Evolutionary conservation across 2,113 vertebrate genomes (phyloP), one percentile per base, ranked within the genome.

Genomic region (Stigmatopora nigra): DNA sequence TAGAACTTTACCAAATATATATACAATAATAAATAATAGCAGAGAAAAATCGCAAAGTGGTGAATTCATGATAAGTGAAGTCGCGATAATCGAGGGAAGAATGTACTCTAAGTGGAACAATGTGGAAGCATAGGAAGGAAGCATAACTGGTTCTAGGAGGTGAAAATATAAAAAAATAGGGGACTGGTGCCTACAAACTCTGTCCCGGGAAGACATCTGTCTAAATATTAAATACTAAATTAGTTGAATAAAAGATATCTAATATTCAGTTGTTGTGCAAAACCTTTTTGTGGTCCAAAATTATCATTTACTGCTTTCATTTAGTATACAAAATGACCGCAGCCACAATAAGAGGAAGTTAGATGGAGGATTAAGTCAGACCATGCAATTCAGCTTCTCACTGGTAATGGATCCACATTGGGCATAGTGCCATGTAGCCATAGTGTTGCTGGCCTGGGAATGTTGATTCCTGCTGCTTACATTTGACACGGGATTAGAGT

Each of bases 281-380:
- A 1, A 53, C 19, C 16, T 51, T 41, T 44, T 35, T 56, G 13
- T 31, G 46, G 1, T 31, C 53, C 15, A 31, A 0, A 56, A 56
- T 56, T 31, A 7, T 31, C 22, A 56, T 56, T 31, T 56, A 6
- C 2, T 31, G 22, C 31, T 55, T 55, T 53, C 4, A 22, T 55
- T 56, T 22, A 0, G 1, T 14, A 56, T 15, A 1, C 22, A 8
- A 59, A 44, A 74, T 67, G 62, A 60, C 49, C 64, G 36, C 61
- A 65, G 65, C 41, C 13, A 4, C 64, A 65, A 71, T 48, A 64
- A 51, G 56, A 71, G 58, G 67, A 68, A 68, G 44, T 51, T 36
- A 4, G 73, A 61, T 48, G 65, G 75, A 62, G 73, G 81, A 86
- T 82, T 83, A 86, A 61, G 60, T 46, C 47, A 8, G 46, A 51